Evolutionary conservation across 2,113 vertebrate genomes (phyloP).

Genomic region (Myxocyprinus asiaticus): DNA sequence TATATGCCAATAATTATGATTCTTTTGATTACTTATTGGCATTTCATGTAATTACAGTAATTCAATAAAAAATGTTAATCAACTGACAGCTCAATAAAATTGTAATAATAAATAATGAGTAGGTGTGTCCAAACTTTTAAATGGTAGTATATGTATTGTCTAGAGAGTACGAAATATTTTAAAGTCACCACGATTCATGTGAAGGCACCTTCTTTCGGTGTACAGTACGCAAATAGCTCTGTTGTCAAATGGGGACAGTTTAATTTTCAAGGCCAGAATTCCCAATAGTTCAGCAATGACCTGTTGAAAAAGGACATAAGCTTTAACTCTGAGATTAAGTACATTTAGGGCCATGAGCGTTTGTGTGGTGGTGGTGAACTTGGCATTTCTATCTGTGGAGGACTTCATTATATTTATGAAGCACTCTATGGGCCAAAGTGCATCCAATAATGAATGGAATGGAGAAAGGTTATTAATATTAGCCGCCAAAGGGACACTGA

Average conservation of each 20-base stretch:
- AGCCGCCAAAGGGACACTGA: conserved; percentile 60
- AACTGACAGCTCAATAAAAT: too few species aligned
- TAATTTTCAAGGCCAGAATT: background rate
- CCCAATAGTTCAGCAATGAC: background rate
- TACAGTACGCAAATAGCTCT: background rate
- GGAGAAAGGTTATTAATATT: background rate
- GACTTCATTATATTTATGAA: conserved; percentile 19
- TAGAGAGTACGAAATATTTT: too few species aligned
- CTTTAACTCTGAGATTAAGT: too few species aligned
- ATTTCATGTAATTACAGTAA: too few species aligned
- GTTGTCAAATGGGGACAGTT: background rate
- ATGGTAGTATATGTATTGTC: too few species aligned
- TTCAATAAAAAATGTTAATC: too few species aligned
- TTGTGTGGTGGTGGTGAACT: background rate
- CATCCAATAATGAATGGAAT: background rate
- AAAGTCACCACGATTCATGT: background rate
- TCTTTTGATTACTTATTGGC: too few species aligned
- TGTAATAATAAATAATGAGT: too few species aligned
- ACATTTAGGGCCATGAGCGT: too few species aligned
- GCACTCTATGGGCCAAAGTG: background rate
- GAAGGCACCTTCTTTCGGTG: background rate
- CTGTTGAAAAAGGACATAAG: background rate
- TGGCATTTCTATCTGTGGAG: background rate
- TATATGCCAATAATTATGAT: too few species aligned
- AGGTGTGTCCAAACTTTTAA: too few species aligned